Percentiles rank a stretch among this genome's conserved stretches.
Evolutionary conservation across 92 coral and sea anemone species (phyloP).

Genomic region (Parazoanthus swiftii): DNA sequence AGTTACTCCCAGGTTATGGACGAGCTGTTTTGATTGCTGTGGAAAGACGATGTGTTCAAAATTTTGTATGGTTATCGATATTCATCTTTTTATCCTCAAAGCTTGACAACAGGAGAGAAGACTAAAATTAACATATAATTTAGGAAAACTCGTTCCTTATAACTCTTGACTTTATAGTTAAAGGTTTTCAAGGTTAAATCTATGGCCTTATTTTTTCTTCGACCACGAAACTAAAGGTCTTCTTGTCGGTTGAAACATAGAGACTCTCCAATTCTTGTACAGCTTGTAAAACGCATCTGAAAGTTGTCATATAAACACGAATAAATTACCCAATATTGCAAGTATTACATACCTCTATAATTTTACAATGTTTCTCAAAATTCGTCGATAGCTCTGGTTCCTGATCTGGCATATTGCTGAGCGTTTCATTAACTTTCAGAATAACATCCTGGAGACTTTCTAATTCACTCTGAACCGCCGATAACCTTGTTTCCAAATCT

Average conservation of each 20-base stretch:
- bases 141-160: no score
- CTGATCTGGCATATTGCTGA: background rate
- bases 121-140: no score
- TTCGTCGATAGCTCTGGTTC: background rate
- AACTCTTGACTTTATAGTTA: no score
- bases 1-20: conserved; percentile 36
- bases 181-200: no score
- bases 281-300: no score
- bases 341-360: conserved; percentile 16
- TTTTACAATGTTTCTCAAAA: conserved; percentile 19
- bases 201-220: no score
- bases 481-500: conserved; percentile 39
- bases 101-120: background rate
- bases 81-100: background rate
- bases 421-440: conserved; percentile 18
- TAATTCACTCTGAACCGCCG: conserved; percentile 19
- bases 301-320: no score
- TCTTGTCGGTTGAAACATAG: no score
- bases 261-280: no score
- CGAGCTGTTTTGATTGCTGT: conserved; percentile 58
- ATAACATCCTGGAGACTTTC: conserved; percentile 30
- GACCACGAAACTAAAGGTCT: no score
- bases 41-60: background rate
- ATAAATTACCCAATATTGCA: no score
- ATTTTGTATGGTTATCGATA: background rate